phyloP scores from a whole-genome alignment of 2,888 invertebrate species.

The Aquatica leii region DNA sequence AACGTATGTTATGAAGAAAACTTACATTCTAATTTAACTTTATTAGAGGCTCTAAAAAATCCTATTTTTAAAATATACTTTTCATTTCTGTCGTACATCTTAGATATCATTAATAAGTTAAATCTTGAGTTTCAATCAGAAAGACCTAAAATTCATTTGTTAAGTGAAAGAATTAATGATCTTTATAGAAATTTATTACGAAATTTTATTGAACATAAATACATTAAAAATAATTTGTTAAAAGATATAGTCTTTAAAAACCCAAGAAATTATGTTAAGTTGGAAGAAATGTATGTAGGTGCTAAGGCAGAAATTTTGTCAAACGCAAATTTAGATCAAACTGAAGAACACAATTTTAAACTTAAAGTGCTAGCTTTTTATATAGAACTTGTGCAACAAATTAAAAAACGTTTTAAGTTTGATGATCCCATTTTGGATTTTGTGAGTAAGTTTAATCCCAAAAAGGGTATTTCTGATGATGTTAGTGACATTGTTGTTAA shows the following conservation, averaged over 20 bases:
- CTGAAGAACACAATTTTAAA: constrained; percentile 1
- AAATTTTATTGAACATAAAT: constrained; percentile 3
- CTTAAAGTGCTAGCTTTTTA: constrained; percentile 5
- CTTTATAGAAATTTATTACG: constrained; percentile 2
- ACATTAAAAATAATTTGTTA: constrained; percentile 3
- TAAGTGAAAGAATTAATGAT: constrained; percentile 5
- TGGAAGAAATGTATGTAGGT: constrained; percentile 19
- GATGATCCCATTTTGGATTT: constrained; percentile 6
- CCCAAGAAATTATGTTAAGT: constrained; percentile 1
- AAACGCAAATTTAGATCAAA: constrained; percentile 10
- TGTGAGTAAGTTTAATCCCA: constrained; percentile 5
- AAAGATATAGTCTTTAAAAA: constrained; percentile 1
- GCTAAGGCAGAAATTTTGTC: constrained; percentile 6
- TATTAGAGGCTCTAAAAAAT: constrained; percentile 5
- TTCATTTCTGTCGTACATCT: constrained; percentile 5
- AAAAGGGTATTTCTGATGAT: constrained; percentile 1
- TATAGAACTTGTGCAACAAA: constrained; percentile 1
- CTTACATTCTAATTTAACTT: constrained; percentile 3
- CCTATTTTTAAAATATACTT: constrained; percentile 4
- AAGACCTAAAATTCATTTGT: constrained; percentile 5
- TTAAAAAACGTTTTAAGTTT: constrained; percentile 5
- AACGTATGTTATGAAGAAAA: constrained; percentile 5
- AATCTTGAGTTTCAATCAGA: constrained; percentile 5
- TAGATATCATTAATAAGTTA: constrained; percentile 5
- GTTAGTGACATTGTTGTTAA: constrained; percentile 1